These are phyloP conservation scores for Cherax destructor DNA, from an alignment of 1,140 invertebrate species.

Conservation along the genomic window DNA sequence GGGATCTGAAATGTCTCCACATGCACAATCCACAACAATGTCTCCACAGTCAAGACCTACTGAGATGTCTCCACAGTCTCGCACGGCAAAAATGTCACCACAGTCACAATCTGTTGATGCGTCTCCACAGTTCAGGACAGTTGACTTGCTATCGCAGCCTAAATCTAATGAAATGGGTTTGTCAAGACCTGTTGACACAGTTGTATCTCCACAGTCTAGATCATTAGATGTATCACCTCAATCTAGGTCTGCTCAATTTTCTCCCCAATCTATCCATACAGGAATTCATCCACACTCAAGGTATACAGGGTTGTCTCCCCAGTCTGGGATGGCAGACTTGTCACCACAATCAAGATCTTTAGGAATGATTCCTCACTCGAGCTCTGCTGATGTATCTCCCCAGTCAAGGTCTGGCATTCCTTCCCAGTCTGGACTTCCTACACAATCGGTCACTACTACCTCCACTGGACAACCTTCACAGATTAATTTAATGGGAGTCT, in stretches of 20 bases:
- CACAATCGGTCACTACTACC: constrained; percentile 1
- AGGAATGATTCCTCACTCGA: neutral
- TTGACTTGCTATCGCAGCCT: constrained; percentile 17
- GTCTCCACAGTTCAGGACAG: constrained; percentile 42
- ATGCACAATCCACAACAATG: neutral
- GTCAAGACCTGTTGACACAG: neutral
- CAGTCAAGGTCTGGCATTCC: neutral
- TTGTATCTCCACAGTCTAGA: constrained; percentile 18
- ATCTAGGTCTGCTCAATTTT: constrained; percentile 30
- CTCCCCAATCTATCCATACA: constrained; percentile 4
- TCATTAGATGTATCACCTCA: constrained; percentile 51
- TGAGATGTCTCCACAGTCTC: constrained; percentile 11
- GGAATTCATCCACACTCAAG: constrained; percentile 38
- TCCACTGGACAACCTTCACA: constrained; percentile 15
- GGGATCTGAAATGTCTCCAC: constrained; percentile 18
- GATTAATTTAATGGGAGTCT: constrained; percentile 28
- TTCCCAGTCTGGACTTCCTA: neutral
- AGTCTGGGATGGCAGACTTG: neutral
- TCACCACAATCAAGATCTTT: constrained; percentile 25
- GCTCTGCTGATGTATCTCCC: constrained; percentile 10
- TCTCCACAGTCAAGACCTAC: constrained; percentile 16
- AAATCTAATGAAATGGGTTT: neutral
- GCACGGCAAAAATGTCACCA: neutral
- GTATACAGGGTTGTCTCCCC: constrained; percentile 24
- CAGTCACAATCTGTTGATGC: constrained; percentile 31